Evolutionary conservation across 2,797 vertebrate genomes (phyloP), one percentile per base, ranked within the genome.

Genomic region (Tenualosa thibaudeaui): DNA sequence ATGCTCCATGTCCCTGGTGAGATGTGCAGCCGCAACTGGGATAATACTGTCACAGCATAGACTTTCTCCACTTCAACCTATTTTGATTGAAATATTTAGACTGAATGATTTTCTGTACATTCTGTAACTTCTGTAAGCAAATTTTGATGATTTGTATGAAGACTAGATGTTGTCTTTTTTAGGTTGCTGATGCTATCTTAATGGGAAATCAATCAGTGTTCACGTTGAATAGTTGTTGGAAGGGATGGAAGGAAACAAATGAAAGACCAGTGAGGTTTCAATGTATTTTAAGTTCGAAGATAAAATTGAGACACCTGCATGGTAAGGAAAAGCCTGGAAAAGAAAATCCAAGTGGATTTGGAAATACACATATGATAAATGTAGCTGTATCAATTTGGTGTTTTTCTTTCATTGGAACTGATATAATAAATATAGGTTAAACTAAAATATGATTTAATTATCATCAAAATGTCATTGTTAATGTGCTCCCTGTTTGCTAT

Each of bases 261-360:
- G 71, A 78, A 46, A 78, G 37, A 46, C 40, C 17, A 8, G 3
- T 37, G 17, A 78, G 8, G 71, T 43, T 78, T 78, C 37, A 22
- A 53, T 17, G 10, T 82, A 15, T 46, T 46, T 78, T 60, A 82
- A 24, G 19, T 37, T 6, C 2, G 3, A 5, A 3, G 15, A 31
- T 12, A 5, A 15, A 37, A 7, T 40, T 40, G 22, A 53, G 51
- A 46, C 53, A 12, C 17, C 15, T 37, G 22, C 15, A 83, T 24
- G 90, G 92, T 93, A 90, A 88, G 40, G 31, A 5, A 46, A 24
- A 43, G 17, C 17, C 19, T 46, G 3, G 31, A 15, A 40, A 75
- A 31, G 60, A 9, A 68, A 26, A 68, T 68, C 31, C 13, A 2
- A 68, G 24, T 68, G 31, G 19, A 75, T 43, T 43, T 65, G 3